These are phyloP conservation scores for Spodoptera frugiperda DNA, from an alignment of 1,140 invertebrate species.

Conservation along the genomic window DNA sequence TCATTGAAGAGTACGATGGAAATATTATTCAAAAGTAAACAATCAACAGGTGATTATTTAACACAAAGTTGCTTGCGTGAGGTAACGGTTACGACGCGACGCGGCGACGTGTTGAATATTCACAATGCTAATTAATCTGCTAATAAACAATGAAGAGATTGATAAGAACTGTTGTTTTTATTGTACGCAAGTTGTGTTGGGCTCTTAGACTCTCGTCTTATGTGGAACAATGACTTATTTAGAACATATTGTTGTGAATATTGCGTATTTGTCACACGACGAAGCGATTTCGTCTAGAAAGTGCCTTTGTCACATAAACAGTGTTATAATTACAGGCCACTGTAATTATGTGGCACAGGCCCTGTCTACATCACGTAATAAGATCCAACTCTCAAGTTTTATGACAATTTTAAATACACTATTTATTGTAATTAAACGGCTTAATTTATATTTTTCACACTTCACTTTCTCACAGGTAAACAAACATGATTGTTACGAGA, in stretches of 20 bases:
- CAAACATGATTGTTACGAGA: not conserved
- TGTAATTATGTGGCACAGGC: slow-evolving; percentile 53
- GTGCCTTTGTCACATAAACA: slow-evolving; percentile 47
- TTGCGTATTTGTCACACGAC: slow-evolving; percentile 65
- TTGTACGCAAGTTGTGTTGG: slow-evolving; percentile 9
- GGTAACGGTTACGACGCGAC: slow-evolving; percentile 61
- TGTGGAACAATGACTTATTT: slow-evolving; percentile 59
- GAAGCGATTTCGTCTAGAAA: slow-evolving; percentile 60
- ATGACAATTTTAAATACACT: slow-evolving; percentile 53
- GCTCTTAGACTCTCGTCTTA: slow-evolving; percentile 22
- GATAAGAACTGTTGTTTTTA: slow-evolving; percentile 60
- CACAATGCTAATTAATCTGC: slow-evolving; percentile 75
- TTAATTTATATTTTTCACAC: slow-evolving; percentile 47
- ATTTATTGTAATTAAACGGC: slow-evolving; percentile 46
- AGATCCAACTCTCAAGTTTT: slow-evolving; percentile 41
- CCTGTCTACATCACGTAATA: slow-evolving; percentile 40
- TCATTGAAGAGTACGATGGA: slow-evolving; percentile 47
- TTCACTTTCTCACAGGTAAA: slow-evolving; percentile 61
- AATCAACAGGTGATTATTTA: slow-evolving; percentile 53
- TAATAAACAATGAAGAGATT: slow-evolving; percentile 67
- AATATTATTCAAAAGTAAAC: slow-evolving; percentile 47
- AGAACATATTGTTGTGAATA: slow-evolving; percentile 53
- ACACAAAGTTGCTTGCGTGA: slow-evolving; percentile 57
- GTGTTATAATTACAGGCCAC: slow-evolving; percentile 53
- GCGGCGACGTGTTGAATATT: slow-evolving; percentile 72